Base-by-base conservation (phyloP, 2,797 vertebrate species). In the Anomalospiza imberbis region DNA sequence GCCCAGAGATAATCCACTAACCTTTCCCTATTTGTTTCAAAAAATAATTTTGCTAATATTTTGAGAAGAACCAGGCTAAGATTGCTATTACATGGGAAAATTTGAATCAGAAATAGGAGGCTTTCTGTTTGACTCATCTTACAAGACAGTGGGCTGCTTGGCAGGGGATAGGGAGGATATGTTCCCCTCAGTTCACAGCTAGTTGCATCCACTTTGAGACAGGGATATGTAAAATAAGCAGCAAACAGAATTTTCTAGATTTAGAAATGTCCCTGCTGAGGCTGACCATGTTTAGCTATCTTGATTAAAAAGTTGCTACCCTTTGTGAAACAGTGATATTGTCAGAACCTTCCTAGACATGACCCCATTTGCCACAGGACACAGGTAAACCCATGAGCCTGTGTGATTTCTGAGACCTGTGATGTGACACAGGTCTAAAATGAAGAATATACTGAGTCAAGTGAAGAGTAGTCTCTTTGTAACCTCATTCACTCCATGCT, bases 301-400 rank as follows among this genome's bases (percentile, higher is more conserved):
- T 66, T 51, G 34, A 12, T 63, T 53, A 22, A 66, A 62, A 86
- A 20, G 2, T 19, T 36, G 5, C 7, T 54, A 9, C 3, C 9
- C 20, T 77, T 62, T 36, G 36, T 66, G 36, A 81, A 84, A 51
- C 7, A 68, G 12, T 26, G 12, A 34, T 53, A 13, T 10, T 36
- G 17, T 51, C 62, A 74, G 60, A 89, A 40, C 10, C 38, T 55
- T 86, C 32, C 31, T 42, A n/a, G 25, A 61, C 34, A 57, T 9
- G 17, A 26, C 13, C 5, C 6, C 20, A 40, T 57, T 89, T 91
- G 26, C 51, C 65, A 45, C 29, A 36, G 34, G 13, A 48, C 17
- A 22, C 4, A 1, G 9, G 28, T 47, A 42, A 85, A 28, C 6
- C 28, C 4, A 0, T 20, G 28, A 79, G 34, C 44, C n/a, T 44